Percentiles rank a stretch among this genome's conserved stretches.
Conservation (phyloP, 2,797 vertebrate species). For the Etheostoma perlongum region DNA sequence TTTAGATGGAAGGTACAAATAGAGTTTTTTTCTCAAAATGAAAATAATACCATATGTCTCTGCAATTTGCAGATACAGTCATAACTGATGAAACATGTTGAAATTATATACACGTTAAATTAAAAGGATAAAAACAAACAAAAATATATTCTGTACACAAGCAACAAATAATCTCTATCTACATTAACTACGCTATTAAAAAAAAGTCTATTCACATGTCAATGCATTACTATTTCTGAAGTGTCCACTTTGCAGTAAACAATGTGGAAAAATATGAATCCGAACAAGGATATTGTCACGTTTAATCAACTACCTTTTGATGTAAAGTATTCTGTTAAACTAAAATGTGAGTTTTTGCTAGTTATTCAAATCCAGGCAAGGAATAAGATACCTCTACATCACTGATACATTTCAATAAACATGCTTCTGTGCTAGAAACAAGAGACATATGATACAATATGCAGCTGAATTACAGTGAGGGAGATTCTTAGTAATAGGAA, state of each 20-base stretch:
- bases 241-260: constrained; percentile 14
- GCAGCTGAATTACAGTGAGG: constrained; percentile 36
- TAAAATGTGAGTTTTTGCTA: constrained; percentile 29
- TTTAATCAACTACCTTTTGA: constrained; percentile 11
- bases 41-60: constrained; percentile 77
- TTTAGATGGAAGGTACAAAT: constrained; percentile 21
- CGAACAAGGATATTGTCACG: constrained; percentile 11
- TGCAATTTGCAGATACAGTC: constrained; percentile 87
- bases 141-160: constrained; percentile 73
- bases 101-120: constrained; percentile 83
- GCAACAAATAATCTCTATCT: constrained; percentile 69
- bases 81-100: constrained; percentile 71
- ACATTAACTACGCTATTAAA: constrained; percentile 66
- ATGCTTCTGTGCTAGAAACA: constrained; percentile 49
- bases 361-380: constrained; percentile 24
- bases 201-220: constrained; percentile 64
- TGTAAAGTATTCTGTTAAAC: background rate
- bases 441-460: constrained; percentile 26
- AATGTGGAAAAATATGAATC: constrained; percentile 35
- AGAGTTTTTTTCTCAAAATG: constrained; percentile 52
- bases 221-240: constrained; percentile 28
- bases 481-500: constrained; percentile 38
- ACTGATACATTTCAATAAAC: constrained; percentile 32
- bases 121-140: constrained; percentile 67
- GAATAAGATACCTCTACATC: constrained; percentile 10